Percentiles rank a stretch among this genome's conserved stretches.
Evolutionary conservation across 2,113 vertebrate species (phyloP).

Genomic region (Euleptes europaea): DNA sequence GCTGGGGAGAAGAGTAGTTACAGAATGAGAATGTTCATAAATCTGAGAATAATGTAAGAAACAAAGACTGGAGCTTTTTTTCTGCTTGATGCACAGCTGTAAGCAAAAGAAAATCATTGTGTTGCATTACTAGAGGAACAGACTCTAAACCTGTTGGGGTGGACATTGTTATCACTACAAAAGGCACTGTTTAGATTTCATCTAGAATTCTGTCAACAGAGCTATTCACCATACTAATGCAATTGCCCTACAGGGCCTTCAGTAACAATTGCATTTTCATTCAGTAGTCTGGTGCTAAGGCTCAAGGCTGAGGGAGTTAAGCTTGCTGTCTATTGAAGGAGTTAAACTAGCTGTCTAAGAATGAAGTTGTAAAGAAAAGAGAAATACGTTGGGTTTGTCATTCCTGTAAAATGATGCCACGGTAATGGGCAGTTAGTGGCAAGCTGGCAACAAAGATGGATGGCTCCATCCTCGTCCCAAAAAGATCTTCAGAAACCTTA

Average conservation of each 20-base stretch:
- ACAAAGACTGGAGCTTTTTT: background rate
- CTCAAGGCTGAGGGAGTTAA: constrained; percentile 39
- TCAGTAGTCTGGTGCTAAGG: constrained; percentile 36
- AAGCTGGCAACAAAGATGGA: constrained; percentile 1
- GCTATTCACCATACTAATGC: constrained; percentile 33
- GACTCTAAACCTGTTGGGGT: constrained; percentile 26
- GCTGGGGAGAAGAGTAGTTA: background rate
- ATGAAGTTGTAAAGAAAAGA: constrained; percentile 59
- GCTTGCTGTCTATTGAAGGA: constrained; percentile 24
- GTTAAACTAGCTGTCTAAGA: constrained; percentile 22
- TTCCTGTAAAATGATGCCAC: background rate
- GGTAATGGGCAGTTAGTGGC: background rate
- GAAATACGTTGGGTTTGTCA: constrained; percentile 46
- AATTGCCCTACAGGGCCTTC: constrained; percentile 54
- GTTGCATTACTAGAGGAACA: constrained; percentile 6
- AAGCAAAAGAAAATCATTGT: constrained; percentile 42
- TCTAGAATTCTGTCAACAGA: constrained; percentile 52
- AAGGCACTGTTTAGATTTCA: constrained; percentile 54
- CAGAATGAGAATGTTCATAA: constrained; percentile 11
- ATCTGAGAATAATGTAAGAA: constrained; percentile 1
- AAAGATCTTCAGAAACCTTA: background rate
- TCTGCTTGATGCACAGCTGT: background rate
- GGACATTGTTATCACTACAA: constrained; percentile 33
- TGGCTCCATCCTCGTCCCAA: background rate
- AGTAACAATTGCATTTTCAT: constrained; percentile 60